Conservation (phyloP, 2,113 vertebrate genomes). For the Tyto alba region DNA sequence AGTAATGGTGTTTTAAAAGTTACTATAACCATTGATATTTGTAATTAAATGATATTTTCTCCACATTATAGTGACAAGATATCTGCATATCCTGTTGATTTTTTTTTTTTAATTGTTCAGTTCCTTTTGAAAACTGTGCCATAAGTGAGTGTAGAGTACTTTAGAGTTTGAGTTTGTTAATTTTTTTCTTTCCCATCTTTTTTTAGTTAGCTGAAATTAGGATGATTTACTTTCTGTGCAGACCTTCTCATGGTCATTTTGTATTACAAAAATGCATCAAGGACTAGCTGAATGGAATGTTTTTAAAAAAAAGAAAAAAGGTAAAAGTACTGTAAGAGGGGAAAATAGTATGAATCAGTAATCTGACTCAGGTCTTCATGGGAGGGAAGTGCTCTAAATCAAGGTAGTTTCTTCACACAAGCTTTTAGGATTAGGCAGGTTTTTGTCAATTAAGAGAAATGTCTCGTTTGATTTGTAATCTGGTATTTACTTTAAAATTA, state of each 20-base stretch:
- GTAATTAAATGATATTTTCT: background rate
- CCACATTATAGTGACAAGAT: background rate
- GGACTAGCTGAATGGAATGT: background rate
- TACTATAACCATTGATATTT: background rate
- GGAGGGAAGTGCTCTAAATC: background rate
- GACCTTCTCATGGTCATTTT: background rate
- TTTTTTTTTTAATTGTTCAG: background rate
- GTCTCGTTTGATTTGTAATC: background rate
- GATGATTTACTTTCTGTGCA: background rate
- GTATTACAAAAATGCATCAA: background rate
- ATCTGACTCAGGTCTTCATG: background rate
- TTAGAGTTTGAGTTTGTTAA: background rate
- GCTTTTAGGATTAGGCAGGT: background rate
- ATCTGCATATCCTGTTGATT: background rate
- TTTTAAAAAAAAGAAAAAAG: background rate
- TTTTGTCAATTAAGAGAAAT: background rate
- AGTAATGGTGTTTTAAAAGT: background rate
- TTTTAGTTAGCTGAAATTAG: background rate
- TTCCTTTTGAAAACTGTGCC: background rate
- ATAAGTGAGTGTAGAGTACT: background rate
- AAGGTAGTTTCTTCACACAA: background rate
- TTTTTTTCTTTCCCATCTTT: accelerated
- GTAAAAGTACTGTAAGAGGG: background rate
- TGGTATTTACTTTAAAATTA: background rate
- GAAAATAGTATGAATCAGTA: background rate